A percentile compares a stretch with the other conserved stretches of the same genome.
Evolutionary conservation across 2,888 invertebrate genomes (phyloP).

Genomic region (Ophioninae sp.): DNA sequence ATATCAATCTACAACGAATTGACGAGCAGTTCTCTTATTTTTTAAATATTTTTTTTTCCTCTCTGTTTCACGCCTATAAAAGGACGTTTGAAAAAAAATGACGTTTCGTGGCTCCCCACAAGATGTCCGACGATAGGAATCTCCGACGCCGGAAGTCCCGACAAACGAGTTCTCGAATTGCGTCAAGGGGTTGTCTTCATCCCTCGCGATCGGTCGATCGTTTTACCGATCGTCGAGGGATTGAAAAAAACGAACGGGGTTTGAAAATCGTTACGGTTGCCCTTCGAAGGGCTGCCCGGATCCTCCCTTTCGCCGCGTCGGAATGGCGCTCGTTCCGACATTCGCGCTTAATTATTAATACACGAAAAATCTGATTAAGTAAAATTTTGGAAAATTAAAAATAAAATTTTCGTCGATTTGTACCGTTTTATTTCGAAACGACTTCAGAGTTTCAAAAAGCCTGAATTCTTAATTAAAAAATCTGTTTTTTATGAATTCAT

Average conservation of each 20-base stretch:
- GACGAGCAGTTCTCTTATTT: conserved; percentile 40
- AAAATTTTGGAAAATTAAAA: too few relatives aligned
- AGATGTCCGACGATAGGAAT: conserved; percentile 51
- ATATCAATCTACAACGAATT: conserved; percentile 69
- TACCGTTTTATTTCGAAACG: neutral
- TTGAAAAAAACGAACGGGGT: conserved; percentile 11
- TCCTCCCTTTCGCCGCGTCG: conserved; percentile 65
- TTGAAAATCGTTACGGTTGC: neutral
- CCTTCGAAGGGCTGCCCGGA: neutral
- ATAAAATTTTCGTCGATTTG: too few relatives aligned
- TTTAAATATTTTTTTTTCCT: neutral
- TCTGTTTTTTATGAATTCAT: too few relatives aligned
- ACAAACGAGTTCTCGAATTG: conserved; percentile 25
- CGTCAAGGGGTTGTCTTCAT: conserved; percentile 10
- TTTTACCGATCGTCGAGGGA: conserved; percentile 15
- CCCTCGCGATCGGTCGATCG: neutral
- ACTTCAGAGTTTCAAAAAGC: too few relatives aligned
- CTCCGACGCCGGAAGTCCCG: conserved; percentile 41
- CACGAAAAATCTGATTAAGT: too few relatives aligned
- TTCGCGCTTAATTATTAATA: conserved; percentile 32
- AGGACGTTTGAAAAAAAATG: conserved; percentile 34
- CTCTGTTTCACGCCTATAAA: neutral
- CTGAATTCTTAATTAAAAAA: too few relatives aligned
- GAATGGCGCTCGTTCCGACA: conserved; percentile 69
- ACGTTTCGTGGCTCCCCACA: conserved; percentile 37